Percentiles rank a stretch among this genome's conserved stretches.
Conservation (phyloP, 1,140 invertebrate genomes). For the Pogonus chalceus region DNA sequence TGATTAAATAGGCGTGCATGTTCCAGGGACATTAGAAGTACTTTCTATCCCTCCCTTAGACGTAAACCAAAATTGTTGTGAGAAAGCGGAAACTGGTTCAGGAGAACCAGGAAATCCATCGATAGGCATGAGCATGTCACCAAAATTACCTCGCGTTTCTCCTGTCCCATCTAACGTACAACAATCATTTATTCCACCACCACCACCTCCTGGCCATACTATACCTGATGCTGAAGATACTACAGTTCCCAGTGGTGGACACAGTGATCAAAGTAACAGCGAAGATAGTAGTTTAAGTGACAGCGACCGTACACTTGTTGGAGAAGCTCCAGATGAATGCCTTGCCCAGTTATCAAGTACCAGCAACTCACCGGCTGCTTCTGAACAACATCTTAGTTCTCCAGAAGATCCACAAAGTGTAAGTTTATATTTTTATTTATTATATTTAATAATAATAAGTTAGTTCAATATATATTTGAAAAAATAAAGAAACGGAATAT, state of each 20-base stretch:
- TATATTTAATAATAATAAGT: no score
- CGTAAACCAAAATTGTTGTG: conserved; percentile 24
- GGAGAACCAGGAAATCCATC: conserved; percentile 21
- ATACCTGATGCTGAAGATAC: background rate
- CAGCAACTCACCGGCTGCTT: conserved; percentile 33
- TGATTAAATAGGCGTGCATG: no score
- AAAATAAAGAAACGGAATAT: no score
- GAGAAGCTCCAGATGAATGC: conserved; percentile 43
- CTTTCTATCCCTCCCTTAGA: conserved; percentile 44
- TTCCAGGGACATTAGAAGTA: conserved; percentile 39
- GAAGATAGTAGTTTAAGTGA: conserved; percentile 71
- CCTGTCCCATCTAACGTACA: no score
- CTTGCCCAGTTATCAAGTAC: conserved; percentile 35
- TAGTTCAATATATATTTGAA: no score
- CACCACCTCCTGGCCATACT: background rate
- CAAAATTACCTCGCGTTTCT: conserved; percentile 4
- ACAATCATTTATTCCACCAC: background rate
- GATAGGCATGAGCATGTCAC: conserved; percentile 23
- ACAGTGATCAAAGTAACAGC: conserved; percentile 55
- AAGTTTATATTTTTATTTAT: no score
- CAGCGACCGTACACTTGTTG: conserved; percentile 59
- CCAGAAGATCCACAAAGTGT: conserved; percentile 24
- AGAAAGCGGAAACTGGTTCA: conserved; percentile 19
- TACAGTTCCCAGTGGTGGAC: conserved; percentile 13
- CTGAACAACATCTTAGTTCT: conserved; percentile 3